These are phyloP conservation scores for Catocala nupta DNA, from an alignment of 2,888 invertebrate species.

Conservation along the genomic window DNA sequence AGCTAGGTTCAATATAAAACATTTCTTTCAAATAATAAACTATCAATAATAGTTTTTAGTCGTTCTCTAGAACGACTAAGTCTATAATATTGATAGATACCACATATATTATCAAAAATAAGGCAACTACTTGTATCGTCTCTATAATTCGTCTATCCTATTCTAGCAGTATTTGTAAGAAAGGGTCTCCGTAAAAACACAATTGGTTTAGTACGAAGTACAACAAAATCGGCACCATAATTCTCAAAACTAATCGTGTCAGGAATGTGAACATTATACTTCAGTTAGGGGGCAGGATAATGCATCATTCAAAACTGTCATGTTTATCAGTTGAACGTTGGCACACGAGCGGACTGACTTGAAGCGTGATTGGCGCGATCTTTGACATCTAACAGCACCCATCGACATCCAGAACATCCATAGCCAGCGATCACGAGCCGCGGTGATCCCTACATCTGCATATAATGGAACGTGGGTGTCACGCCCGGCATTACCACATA, in stretches of 20 bases:
- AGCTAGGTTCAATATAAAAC: too few species aligned
- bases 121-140: too few species aligned
- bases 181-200: too few species aligned
- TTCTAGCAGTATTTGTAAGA: too few species aligned
- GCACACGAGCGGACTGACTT: slow-evolving; percentile 34
- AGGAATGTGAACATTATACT: slow-evolving; percentile 27
- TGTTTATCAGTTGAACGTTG: slow-evolving; percentile 51
- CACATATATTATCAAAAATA: too few species aligned
- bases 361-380: slow-evolving; percentile 61
- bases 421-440: slow-evolving; percentile 44
- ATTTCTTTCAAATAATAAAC: too few species aligned
- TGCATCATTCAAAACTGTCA: slow-evolving; percentile 60
- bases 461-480: slow-evolving; percentile 81
- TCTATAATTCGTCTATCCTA: too few species aligned
- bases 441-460: slow-evolving; percentile 74
- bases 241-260: slow-evolving; percentile 1
- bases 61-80: too few species aligned
- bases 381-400: slow-evolving; percentile 34
- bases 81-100: too few species aligned
- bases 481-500: slow-evolving; percentile 69
- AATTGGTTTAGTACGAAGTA: too few species aligned
- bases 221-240: neutral
- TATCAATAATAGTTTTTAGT: too few species aligned
- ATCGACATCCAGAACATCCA: slow-evolving; percentile 38
- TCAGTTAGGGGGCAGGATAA: slow-evolving; percentile 23